Evolutionary conservation across 2,888 invertebrate species (phyloP), one percentile per base, ranked within the genome.

Genomic region (Chrysotoxum bicinctum): DNA sequence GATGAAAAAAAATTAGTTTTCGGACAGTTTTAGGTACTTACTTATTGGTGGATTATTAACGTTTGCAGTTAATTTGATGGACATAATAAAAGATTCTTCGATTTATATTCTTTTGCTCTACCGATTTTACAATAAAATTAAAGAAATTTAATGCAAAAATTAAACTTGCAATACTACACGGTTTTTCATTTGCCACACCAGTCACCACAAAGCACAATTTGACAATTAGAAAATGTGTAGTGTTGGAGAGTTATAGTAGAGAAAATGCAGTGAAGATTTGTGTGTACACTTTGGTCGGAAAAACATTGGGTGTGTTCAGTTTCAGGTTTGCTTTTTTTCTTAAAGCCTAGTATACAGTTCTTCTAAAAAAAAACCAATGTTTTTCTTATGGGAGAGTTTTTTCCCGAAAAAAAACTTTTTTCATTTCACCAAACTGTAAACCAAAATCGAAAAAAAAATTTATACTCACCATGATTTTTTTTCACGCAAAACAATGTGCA

Each of bases 41-140:
- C 92, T 91, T 77, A 92, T 91, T 40, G 92, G 92, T 52, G 92
- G 92, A 89, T 91, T 91, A 48, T 89, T 90, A 40, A 90, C 88
- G 87, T 92, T 92, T 3, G 91, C 92, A 37, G 90, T 90, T 52
- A 92, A 85, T 81, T 91, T 91, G 23, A 91, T 89, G 54, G 90
- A 88, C 91, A 91, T 91, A 50, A 78, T 88, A 58, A 14, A 14
- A 2, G 9, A 66, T 21, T 74, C 40, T 40, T 35, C 2, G 10
- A 56, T 12, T 32, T 37, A 9, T 54, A 45, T 16, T 12, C 30
- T 64, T 9, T n/a, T 26, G 10, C 30, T 26, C 23, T 21, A 12
- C 35, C 37, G 12, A 35, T 35, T 60, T 30, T 14, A 35, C 48
- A 9, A 50, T 50, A 40, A 30, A 72, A 37, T 45, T 16, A 52